phyloP scores from a whole-genome alignment of 2,113 vertebrate species.

The Pluvialis apricaria region DNA sequence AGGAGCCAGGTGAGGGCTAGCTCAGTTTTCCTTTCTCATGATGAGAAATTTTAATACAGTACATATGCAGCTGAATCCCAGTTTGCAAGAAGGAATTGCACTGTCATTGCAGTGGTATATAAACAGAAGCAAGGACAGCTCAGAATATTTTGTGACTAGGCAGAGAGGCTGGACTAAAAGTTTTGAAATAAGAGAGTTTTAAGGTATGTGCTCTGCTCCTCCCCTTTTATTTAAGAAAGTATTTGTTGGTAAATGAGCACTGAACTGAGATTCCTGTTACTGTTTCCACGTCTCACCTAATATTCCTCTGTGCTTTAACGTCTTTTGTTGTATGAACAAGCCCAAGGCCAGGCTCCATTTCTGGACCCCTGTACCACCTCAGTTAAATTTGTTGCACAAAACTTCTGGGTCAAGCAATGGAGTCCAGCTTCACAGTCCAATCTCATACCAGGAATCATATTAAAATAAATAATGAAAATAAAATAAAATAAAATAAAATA shows the following conservation, averaged over 20 bases:
- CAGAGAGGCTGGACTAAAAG: accelerated
- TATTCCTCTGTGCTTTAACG: no score
- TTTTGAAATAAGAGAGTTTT: not conserved
- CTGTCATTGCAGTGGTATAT: not conserved
- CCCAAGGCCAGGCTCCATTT: not conserved
- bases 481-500: not conserved
- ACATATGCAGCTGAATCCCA: not conserved
- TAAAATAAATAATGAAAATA: not conserved
- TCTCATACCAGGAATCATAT: not conserved
- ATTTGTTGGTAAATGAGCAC: no score
- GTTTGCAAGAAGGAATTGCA: not conserved
- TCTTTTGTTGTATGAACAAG: not conserved
- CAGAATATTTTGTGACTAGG: not conserved
- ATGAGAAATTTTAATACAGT: not conserved
- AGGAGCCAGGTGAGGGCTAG: accelerated
- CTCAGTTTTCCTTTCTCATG: not conserved
- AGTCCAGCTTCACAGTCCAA: not conserved
- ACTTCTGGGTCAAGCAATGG: not conserved
- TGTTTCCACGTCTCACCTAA: no score
- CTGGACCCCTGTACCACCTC: not conserved
- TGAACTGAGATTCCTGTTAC: no score
- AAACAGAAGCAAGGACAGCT: not conserved
- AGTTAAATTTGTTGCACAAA: not conserved
- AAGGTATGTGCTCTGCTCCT: no score
- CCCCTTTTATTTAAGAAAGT: no score